phyloP scores from a whole-genome alignment of 2,113 vertebrate genomes.

The Anthoscopus minutus region DNA sequence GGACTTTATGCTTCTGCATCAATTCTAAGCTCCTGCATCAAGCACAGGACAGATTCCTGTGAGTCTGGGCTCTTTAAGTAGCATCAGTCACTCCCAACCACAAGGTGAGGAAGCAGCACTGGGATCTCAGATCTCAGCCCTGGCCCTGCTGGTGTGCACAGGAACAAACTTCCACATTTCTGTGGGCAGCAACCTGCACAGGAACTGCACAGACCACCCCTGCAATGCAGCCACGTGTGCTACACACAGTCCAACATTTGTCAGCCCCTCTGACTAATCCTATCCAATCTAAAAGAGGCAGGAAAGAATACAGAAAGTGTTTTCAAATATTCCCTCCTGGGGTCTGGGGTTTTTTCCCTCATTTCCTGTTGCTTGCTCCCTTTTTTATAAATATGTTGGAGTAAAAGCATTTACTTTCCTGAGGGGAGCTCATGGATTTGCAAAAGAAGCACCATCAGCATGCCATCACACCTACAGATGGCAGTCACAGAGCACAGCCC shows the following conservation, averaged over 20 bases:
- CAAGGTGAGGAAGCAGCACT: accelerated
- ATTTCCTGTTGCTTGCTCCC: neutral
- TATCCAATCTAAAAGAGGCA: neutral
- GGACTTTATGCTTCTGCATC: neutral
- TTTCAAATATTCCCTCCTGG: neutral
- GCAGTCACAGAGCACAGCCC: neutral
- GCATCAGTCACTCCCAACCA: neutral
- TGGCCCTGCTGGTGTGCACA: neutral
- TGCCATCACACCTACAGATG: neutral
- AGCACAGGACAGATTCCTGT: neutral
- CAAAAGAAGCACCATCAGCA: neutral
- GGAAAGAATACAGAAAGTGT: neutral
- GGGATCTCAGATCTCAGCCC: neutral
- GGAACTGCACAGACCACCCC: neutral
- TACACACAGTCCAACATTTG: neutral
- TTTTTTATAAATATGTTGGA: neutral
- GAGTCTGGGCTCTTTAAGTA: neutral
- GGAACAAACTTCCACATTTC: neutral
- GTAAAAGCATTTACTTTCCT: neutral
- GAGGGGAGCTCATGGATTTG: accelerated
- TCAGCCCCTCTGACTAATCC: neutral
- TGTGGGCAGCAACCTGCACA: neutral
- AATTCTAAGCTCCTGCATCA: neutral
- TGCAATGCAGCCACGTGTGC: neutral
- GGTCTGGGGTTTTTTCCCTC: accelerated